Evolutionary conservation across 1,140 invertebrate species (phyloP).

Genomic region (Hetaerina americana): DNA sequence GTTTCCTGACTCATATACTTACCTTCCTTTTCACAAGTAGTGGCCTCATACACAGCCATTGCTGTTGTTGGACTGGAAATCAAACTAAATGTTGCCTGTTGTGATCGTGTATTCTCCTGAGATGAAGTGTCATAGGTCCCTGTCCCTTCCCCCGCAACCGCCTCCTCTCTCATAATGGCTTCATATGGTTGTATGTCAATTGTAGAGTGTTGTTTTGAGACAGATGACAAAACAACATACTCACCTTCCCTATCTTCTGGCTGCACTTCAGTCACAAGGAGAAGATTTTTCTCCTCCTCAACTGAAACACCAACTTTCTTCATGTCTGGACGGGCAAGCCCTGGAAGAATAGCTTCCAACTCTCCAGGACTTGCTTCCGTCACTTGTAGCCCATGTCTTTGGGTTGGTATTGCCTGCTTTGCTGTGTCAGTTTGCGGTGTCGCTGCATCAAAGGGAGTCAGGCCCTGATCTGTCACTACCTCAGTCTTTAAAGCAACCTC

Average conservation of each 20-base stretch:
- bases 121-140: background rate
- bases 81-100: background rate
- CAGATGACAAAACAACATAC: slow-evolving; percentile 24
- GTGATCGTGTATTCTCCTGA: background rate
- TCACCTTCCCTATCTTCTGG: slow-evolving; percentile 37
- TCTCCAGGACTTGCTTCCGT: slow-evolving; percentile 34
- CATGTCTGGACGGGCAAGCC: slow-evolving; percentile 24
- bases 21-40: slow-evolving; percentile 11
- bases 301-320: slow-evolving; percentile 17
- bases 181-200: slow-evolving; percentile 6
- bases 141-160: slow-evolving; percentile 2
- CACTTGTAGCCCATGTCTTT: slow-evolving; percentile 35
- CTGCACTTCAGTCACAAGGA: slow-evolving; percentile 29
- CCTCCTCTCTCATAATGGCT: slow-evolving; percentile 9
- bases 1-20: slow-evolving; percentile 3
- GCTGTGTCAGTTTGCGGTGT: slow-evolving; percentile 24
- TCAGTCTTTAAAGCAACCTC: slow-evolving; percentile 29
- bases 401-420: slow-evolving; percentile 25
- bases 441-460: slow-evolving; percentile 24
- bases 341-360: slow-evolving; percentile 31
- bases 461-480: slow-evolving; percentile 24
- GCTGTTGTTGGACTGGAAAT: background rate
- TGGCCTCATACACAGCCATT: slow-evolving; percentile 7
- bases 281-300: slow-evolving; percentile 20
- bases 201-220: slow-evolving; percentile 4